Conservation (phyloP, 2,888 invertebrate species). For the Zhengitettix transpicula region DNA sequence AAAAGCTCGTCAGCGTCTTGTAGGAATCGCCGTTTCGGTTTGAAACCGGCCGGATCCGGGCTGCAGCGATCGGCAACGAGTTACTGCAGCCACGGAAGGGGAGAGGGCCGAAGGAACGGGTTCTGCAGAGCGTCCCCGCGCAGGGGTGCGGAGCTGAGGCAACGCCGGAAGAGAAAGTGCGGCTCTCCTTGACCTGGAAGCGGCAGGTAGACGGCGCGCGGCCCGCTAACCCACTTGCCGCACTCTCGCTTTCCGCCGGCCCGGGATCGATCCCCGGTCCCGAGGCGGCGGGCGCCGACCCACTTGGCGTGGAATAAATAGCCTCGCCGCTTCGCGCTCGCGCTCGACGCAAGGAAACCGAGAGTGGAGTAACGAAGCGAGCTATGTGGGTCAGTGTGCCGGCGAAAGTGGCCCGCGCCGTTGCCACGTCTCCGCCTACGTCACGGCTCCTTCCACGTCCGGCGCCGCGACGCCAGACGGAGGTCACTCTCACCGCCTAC, state of each 20-base stretch:
- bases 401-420: not conserved
- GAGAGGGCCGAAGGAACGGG: too few relatives aligned
- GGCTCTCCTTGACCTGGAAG: not conserved
- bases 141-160: not conserved
- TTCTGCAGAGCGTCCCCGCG: not conserved
- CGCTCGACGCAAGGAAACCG: not conserved
- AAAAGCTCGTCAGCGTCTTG: not conserved
- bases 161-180: not conserved
- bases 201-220: not conserved
- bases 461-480: not conserved
- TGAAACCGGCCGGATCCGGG: too few relatives aligned
- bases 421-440: not conserved
- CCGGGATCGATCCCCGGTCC: not conserved
- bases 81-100: too few relatives aligned
- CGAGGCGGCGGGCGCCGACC: not conserved
- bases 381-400: not conserved
- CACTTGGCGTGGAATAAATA: not conserved
- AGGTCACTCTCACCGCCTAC: not conserved
- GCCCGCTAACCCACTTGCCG: not conserved
- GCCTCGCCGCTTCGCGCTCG: not conserved
- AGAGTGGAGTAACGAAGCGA: not conserved
- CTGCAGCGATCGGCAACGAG: too few relatives aligned
- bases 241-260: not conserved
- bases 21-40: too few relatives aligned
- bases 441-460: not conserved